A percentile compares a stretch with the other conserved stretches of the same genome.
Evolutionary conservation across 2,113 vertebrate genomes (phyloP).

Genomic region (Hemiprocne comata): DNA sequence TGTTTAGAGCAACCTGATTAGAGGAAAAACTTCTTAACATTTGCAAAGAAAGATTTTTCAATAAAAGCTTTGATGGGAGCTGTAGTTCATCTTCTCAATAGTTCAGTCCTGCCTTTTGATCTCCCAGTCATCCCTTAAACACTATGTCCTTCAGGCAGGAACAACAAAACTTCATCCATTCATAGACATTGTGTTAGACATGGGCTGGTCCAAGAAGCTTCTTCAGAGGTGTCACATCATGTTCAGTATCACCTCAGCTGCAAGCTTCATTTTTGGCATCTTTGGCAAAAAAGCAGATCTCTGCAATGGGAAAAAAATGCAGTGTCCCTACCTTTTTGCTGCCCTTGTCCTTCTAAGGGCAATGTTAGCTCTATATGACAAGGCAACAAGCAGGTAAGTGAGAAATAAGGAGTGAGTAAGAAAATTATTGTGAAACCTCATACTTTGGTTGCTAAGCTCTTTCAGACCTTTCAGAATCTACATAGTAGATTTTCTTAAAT

Average conservation of each 20-base stretch:
- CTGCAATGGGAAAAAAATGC: neutral
- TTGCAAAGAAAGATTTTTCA: neutral
- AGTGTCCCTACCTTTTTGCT: neutral
- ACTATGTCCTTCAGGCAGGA: neutral
- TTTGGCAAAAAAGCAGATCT: neutral
- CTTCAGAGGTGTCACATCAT: neutral
- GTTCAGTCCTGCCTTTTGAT: neutral
- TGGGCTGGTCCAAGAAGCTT: neutral
- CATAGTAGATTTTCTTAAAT: neutral
- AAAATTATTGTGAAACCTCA: neutral
- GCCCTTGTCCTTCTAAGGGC: neutral
- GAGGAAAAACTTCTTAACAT: neutral
- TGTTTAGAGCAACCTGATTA: neutral
- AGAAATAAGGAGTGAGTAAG: neutral
- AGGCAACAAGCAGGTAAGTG: neutral
- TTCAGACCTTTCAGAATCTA: neutral
- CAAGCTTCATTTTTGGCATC: neutral
- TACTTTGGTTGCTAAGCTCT: neutral
- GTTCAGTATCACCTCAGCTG: neutral
- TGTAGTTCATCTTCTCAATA: neutral
- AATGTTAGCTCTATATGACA: neutral
- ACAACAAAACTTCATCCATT: neutral
- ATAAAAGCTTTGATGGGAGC: neutral
- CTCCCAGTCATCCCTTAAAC: neutral
- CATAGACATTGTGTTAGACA: neutral